Evolutionary conservation across 2,113 vertebrate species (phyloP).

Genomic region (Zingel zingel): DNA sequence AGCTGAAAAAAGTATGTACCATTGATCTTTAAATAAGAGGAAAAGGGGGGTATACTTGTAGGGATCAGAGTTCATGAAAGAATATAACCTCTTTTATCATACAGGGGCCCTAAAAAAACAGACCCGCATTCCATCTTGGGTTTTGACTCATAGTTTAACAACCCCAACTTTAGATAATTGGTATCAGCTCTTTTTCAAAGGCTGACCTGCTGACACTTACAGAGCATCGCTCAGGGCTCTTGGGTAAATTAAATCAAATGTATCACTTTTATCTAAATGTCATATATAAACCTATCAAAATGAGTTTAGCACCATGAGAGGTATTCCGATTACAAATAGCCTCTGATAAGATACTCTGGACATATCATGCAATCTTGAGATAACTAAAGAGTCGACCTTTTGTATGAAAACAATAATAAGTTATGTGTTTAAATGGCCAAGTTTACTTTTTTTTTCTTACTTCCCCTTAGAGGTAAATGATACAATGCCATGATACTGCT

Average conservation of each 20-base stretch:
- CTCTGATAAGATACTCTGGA: not conserved
- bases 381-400: not conserved
- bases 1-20: not conserved
- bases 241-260: not conserved
- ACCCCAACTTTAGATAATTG: not conserved
- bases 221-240: not conserved
- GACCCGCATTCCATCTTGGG: conserved; percentile 16
- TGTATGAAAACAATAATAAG: not conserved
- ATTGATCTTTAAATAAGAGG: not conserved
- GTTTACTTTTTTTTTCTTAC: not conserved
- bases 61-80: conserved; percentile 1
- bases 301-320: not conserved
- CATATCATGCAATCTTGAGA: not conserved
- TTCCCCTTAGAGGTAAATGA: not conserved
- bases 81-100: conserved; percentile 6
- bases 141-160: not conserved
- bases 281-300: not conserved
- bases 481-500: not conserved
- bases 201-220: conserved; percentile 20
- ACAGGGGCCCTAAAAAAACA: conserved; percentile 17
- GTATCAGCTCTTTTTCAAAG: conserved; percentile 30
- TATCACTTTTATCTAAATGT: conserved; percentile 17
- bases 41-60: not conserved
- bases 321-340: not conserved
- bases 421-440: not conserved